Evolutionary conservation across 2,797 vertebrate genomes (phyloP), one percentile per base, ranked within the genome.

Genomic region (Poecilia gillii): DNA sequence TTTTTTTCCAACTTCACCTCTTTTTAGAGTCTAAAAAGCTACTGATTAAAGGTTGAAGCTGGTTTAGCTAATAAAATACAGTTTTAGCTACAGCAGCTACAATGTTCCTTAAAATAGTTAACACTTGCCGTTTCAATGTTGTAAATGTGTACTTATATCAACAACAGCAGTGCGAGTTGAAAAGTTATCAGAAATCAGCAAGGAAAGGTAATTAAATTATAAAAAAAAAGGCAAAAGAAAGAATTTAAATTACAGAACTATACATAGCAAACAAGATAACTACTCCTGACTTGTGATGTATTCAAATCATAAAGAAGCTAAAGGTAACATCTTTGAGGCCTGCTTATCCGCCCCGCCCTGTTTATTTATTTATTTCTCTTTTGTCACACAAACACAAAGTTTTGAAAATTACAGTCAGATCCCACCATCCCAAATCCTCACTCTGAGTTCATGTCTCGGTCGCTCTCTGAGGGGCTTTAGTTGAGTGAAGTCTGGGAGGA

Each of bases 321-420:
- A 39, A 31, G 6, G 9, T 23, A 33, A 62, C 62, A 36, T 66
- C 14, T 39, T 66, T 23, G 14, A 39, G 8, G 36, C 33, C 31
- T 33, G 28, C 18, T 62, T 62, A 16, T 62, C 7, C 5, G 0
- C 16, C 73, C 43, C 41, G 75, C 39, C 80, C 11, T 43, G 70
- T 87, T 71, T 45, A 0, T 64, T 33, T 64, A 23, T 66, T 36
- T 9, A 2, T 57, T n/a, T 59, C 1, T 66, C 2, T 68, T 41
- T 25, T 76, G 57, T 88, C 81, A 91, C 73, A 91, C 89, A 79
- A 84, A 85, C 87, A 84, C 84, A 84, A 87, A 92, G 86, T 91
- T 90, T 75, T 91, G 88, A 89, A 89, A 93, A 95, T 95, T 92
- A 92, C 90, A 93, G 88, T 83, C 88, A 90, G 90, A 94, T 92